Evolutionary conservation across 1,140 invertebrate species (phyloP).

Genomic region (Aphis craccivora): DNA sequence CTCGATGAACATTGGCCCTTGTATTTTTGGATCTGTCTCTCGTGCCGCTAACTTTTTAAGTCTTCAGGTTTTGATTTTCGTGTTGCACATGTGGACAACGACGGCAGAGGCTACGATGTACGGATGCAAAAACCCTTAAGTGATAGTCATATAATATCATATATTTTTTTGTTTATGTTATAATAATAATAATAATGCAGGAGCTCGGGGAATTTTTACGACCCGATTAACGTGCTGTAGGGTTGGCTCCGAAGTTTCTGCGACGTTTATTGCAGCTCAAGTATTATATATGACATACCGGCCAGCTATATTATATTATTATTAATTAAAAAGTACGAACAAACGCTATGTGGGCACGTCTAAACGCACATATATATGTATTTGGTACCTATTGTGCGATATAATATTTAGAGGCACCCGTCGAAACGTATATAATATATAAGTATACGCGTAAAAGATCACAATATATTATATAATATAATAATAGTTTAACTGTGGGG

Average conservation of each 20-base stretch:
- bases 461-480: neutral
- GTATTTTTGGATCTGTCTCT: neutral
- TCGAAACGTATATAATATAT: neutral
- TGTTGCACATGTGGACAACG: neutral
- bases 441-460: neutral
- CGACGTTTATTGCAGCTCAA: conserved; percentile 24
- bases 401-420: neutral
- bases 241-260: neutral
- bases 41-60: neutral
- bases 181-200: neutral
- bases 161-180: conserved; percentile 9
- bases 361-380: neutral
- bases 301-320: conserved; percentile 3
- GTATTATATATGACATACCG: neutral
- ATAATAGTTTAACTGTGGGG: neutral
- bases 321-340: conserved; percentile 40
- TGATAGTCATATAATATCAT: neutral
- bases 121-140: neutral
- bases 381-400: neutral
- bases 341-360: neutral
- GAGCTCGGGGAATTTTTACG: conserved; percentile 23
- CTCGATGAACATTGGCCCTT: too few relatives aligned
- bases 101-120: neutral
- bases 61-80: neutral
- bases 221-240: conserved; percentile 24